Evolutionary conservation across 2,797 vertebrate genomes (phyloP), one percentile per base, ranked within the genome.

Genomic region (Tapera naevia): DNA sequence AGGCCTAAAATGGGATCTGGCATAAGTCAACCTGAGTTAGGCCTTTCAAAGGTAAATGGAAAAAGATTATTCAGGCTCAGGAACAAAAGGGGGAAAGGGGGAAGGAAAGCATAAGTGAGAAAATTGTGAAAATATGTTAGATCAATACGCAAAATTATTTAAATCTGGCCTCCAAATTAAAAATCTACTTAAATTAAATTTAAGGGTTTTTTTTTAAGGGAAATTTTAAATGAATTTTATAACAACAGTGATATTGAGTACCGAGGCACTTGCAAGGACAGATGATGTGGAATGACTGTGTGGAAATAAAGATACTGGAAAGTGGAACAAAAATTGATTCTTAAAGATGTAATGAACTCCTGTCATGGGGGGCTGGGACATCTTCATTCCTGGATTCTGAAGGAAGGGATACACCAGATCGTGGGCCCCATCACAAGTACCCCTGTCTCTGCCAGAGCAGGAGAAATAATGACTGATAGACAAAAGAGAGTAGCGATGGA

Each of bases 391-490:
- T n/a, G 23, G 10, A 10, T 43, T 80, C 35, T 62, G 79, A 73
- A 25, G 41, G 30, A 85, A 62, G 19, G 43, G 27, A n/a, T 33
- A 17, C 5, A 37, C 3, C 16, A 37, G 4, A 5, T 25, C 2
- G 1, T 0, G 0, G 4, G 17, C 66, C 32, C 17, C 41, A 51
- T 35, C 72, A 32, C 0, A 2, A 50, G 8, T 9, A 64, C 13
- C 11, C 28, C 21, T 67, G 62, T 35, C 28, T 64, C 62, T 54
- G 39, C 13, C 37, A 62, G 37, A 58, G 45, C 16, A 46, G 41
- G 17, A 67, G 21, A 64, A 67, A 71, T 54, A 45, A 4, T n/a
- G 32, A 67, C 50, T 3, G 53, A 32, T 22, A 62, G 39, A 41
- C 0, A 7, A 70, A 17, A n/a, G 28, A 80, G 14, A 9, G 4